Evolutionary conservation across 1,140 invertebrate species (phyloP), one percentile per base, ranked within the genome.

Genomic region (Drosophila grimshawi): DNA sequence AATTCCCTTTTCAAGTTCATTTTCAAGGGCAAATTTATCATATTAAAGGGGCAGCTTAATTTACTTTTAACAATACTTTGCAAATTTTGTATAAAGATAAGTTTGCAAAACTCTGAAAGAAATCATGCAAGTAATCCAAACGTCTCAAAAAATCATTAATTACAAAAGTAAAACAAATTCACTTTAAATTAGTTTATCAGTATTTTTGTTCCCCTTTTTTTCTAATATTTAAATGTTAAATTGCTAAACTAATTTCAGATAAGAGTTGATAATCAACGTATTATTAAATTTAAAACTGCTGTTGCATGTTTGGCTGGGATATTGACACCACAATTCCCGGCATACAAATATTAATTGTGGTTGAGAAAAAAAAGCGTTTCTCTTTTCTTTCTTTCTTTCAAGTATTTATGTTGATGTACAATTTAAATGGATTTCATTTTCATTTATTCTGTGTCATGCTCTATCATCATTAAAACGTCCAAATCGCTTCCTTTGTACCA

Each of bases 391-490:
- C 4, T 27, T 52, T 51, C 43, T 51, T 61, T 52, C n/a, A 43
- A 43, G n/a, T 19, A 45, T 43, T 59, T 81, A 60, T 61, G 51
- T 71, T 33, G 33, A 60, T 32, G 67, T 68, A 68, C 68, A 83
- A 65, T 86, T 79, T 73, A 82, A 82, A 80, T 82, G 65, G 43
- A 83, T 80, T 88, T 88, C 77, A 79, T 72, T 86, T 80, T 62
- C 83, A 83, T 86, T 83, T 88, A 86, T 86, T 88, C 85, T 37
- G 70, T 89, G 86, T 89, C 85, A 89, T 89, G 85, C 85, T 89
- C 85, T 89, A 89, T 89, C 85, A 89, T 89, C 80, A 89, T 89
- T 89, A 89, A 89, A 90, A 78, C 64, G 80, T 85, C 80, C 80
- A 85, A 89, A 89, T 89, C 85, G 85, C 80, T 89, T 89, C 85